These are phyloP conservation scores for Alectoris magna DNA, from an alignment of 2,797 vertebrate genomes.

Conservation along the genomic window DNA sequence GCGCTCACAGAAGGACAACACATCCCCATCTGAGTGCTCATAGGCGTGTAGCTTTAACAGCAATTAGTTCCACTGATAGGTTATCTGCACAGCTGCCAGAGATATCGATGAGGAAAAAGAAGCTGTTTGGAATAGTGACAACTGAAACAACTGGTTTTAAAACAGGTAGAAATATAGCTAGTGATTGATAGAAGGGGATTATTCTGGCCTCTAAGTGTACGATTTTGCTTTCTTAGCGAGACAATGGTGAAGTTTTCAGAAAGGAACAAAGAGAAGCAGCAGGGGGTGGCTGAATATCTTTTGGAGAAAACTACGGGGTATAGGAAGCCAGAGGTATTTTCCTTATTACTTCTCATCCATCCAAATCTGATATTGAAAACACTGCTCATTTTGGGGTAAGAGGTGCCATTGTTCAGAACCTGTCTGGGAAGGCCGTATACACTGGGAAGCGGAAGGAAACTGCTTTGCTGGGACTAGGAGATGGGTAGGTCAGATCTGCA, in stretches of 20 bases:
- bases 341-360: not conserved
- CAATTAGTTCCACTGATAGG: slow-evolving; percentile 64
- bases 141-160: slow-evolving; percentile 67
- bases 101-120: slow-evolving; percentile 64
- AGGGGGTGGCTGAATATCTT: not conserved
- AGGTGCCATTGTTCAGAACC: not conserved
- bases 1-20: slow-evolving; percentile 14
- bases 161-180: slow-evolving; percentile 55
- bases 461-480: not conserved
- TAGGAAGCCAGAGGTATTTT: not conserved
- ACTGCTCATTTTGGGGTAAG: not conserved
- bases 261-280: not conserved
- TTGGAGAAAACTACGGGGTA: not conserved
- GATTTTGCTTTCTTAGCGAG: slow-evolving; percentile 48
- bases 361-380: not conserved
- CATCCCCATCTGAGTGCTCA: not conserved
- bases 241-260: not conserved
- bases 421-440: not conserved
- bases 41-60: slow-evolving; percentile 29
- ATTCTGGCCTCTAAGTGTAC: slow-evolving; percentile 19
- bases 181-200: slow-evolving; percentile 57
- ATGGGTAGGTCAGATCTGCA: not conserved
- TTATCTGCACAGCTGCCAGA: slow-evolving; percentile 55
- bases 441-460: not conserved
- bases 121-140: slow-evolving; percentile 49